These are phyloP conservation scores for Amblyopsis rosae DNA, from an alignment of 2,113 vertebrate genomes.

Conservation along the genomic window DNA sequence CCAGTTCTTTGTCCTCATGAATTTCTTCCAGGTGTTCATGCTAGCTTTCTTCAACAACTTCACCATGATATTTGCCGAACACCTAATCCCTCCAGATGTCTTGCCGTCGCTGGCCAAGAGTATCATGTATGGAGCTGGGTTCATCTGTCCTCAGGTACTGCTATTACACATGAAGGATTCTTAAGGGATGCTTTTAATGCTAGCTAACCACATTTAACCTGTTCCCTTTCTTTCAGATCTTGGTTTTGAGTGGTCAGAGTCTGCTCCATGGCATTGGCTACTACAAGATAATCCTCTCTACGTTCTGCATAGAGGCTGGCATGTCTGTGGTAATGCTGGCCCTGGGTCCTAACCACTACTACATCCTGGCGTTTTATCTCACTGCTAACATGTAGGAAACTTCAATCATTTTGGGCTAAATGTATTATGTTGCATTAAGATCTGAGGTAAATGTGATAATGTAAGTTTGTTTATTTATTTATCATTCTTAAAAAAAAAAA, in stretches of 20 bases:
- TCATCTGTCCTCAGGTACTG: conserved; percentile 88
- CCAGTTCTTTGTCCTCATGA: conserved; percentile 84
- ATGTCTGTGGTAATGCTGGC: conserved; percentile 79
- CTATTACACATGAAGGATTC: background rate
- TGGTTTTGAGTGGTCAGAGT: conserved; percentile 82
- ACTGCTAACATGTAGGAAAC: conserved; percentile 83
- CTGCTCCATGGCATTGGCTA: conserved; percentile 82
- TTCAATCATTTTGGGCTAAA: too few species aligned
- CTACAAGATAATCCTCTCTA: conserved; percentile 85
- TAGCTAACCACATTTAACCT: background rate
- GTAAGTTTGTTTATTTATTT: background rate
- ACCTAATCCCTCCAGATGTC: conserved; percentile 82
- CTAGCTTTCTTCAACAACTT: conserved; percentile 89
- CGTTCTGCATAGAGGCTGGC: conserved; percentile 83
- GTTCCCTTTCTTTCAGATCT: conserved; percentile 72
- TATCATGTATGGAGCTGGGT: conserved; percentile 87
- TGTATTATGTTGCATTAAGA: too few species aligned
- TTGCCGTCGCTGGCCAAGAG: conserved; percentile 82
- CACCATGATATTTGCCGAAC: conserved; percentile 88
- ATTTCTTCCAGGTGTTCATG: conserved; percentile 91
- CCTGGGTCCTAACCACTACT: conserved; percentile 81
- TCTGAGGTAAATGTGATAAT: too few species aligned
- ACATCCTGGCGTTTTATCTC: conserved; percentile 84
- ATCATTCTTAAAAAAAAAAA: background rate
- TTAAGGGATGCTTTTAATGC: background rate